Evolutionary conservation across 2,888 invertebrate species (phyloP), one percentile per base, ranked within the genome.

Genomic region (Spisula subtruncata): DNA sequence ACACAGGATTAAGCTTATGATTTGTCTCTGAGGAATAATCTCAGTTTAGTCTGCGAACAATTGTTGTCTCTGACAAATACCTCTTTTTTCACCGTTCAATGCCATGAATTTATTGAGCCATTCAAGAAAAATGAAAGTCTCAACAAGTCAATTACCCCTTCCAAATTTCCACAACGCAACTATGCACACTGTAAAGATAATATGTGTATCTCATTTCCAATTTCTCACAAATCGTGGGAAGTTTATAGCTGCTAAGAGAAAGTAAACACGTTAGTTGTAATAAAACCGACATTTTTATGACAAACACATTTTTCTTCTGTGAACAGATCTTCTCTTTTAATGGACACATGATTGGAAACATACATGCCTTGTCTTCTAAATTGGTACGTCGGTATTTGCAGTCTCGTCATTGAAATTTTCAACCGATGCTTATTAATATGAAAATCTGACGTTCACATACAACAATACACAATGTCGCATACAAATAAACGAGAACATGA

Each of bases 251-350:
- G 14, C 4, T 29, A 5, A 71, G 32, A 71, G 29, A 71, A 2
- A 75, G 32, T 75, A 5, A 32, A 75, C 75, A 75, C 35, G 32
- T 32, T 75, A 16, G 32, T 41, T 35, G 32, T 18, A 32, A 75
- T 75, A 75, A 75, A 75, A 75, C 16, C 5, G 32, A 75, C 75
- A 18, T 35, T 35, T 75, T 75, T 35, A 75, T 75, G 60, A 66
- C 60, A 66, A 66, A 25, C 25, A n/a, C 25, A 25, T 25, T 66
- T 25, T n/a, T 66, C 60, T 66, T 16, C 51, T 25, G 25, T 66
- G 25, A 66, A 66, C 60, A 25, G 25, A 25, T 66, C 25, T 66
- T 66, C 60, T 66, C 25, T 10, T 66, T 66, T 66, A 66, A 25
- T 66, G 60, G 60, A 25, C 60, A 66, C n/a, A n/a, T 25, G 6